phyloP scores from a whole-genome alignment of 1,140 invertebrate genomes.

The Diprion similis region DNA sequence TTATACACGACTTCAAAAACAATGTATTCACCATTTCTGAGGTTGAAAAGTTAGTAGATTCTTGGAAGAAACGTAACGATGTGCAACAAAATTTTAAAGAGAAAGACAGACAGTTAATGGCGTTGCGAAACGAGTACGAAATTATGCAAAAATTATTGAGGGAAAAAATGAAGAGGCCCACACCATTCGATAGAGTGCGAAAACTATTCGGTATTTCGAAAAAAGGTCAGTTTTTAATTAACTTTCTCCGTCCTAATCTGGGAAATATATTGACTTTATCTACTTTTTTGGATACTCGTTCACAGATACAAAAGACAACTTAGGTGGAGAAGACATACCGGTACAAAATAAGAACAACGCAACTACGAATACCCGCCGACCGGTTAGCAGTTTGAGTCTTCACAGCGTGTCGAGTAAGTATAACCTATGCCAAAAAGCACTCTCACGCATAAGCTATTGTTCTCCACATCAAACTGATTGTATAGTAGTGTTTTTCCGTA shows the following conservation, averaged over 20 bases:
- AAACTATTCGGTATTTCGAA: slow-evolving; percentile 77
- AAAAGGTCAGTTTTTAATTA: slow-evolving; percentile 51
- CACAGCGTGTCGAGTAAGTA: slow-evolving; percentile 73
- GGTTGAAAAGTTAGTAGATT: slow-evolving; percentile 83
- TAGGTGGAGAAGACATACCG: slow-evolving; percentile 31
- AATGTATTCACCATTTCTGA: slow-evolving; percentile 85
- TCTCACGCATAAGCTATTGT: too few species aligned
- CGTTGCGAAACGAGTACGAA: slow-evolving; percentile 81
- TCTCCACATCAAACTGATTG: too few species aligned
- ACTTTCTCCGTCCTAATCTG: not conserved
- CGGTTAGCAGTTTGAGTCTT: slow-evolving; percentile 76
- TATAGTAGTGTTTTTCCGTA: too few species aligned
- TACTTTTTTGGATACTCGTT: slow-evolving; percentile 10
- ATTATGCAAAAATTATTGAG: slow-evolving; percentile 80
- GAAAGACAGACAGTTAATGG: slow-evolving; percentile 80
- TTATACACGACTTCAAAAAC: slow-evolving; percentile 89
- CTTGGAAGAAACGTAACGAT: slow-evolving; percentile 85
- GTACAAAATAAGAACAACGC: slow-evolving; percentile 41
- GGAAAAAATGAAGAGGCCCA: slow-evolving; percentile 73
- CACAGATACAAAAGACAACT: slow-evolving; percentile 47
- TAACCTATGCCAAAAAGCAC: not conserved
- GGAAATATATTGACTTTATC: not conserved
- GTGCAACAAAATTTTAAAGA: slow-evolving; percentile 85
- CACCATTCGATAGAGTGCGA: slow-evolving; percentile 78
- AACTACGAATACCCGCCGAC: slow-evolving; percentile 60